Conservation (phyloP, 2,888 invertebrate species). For the Pandemis corylana region DNA sequence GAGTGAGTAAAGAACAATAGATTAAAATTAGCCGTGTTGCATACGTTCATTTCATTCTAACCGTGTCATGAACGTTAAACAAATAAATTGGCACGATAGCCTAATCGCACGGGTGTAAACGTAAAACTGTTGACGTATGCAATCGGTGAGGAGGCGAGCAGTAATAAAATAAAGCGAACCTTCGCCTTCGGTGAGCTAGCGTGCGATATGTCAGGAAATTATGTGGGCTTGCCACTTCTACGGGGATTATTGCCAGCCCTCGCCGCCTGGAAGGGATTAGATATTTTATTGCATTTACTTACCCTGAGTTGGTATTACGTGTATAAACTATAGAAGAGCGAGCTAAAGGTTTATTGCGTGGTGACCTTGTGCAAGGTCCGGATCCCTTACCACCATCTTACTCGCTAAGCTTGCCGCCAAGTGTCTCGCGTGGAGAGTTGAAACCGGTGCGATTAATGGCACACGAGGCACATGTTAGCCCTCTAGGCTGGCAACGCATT, state of each 20-base stretch:
- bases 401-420: too few relatives aligned
- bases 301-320: constrained; percentile 18
- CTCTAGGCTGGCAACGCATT: too few relatives aligned
- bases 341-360: not conserved
- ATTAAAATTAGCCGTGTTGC: not conserved
- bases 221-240: constrained; percentile 53
- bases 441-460: too few relatives aligned
- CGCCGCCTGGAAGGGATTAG: constrained; percentile 40
- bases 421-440: too few relatives aligned
- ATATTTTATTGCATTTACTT: constrained; percentile 32
- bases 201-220: constrained; percentile 55
- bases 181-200: constrained; percentile 51
- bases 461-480: too few relatives aligned
- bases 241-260: constrained; percentile 35
- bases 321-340: not conserved
- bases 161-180: constrained; percentile 66
- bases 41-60: constrained; percentile 1
- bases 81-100: constrained; percentile 14
- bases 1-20: constrained; percentile 8
- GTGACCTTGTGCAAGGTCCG: too few relatives aligned
- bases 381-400: too few relatives aligned
- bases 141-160: constrained; percentile 34
- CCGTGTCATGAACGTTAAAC: constrained; percentile 19
- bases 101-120: constrained; percentile 23
- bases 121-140: constrained; percentile 38